Base-by-base conservation (phyloP, 2,888 invertebrate species). In the Carterocephalus palaemon region DNA sequence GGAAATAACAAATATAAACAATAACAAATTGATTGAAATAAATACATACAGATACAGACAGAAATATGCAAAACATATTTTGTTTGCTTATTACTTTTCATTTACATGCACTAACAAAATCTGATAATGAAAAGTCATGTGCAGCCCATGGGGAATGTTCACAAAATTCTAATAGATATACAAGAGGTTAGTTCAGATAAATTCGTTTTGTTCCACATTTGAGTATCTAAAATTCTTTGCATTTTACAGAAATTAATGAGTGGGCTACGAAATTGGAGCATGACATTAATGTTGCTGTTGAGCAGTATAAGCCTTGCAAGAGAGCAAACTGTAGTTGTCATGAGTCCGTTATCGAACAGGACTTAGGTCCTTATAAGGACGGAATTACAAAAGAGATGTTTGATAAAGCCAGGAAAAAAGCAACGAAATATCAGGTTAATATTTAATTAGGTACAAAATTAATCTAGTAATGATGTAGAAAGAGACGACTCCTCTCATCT, bases 321-420 rank as follows among this genome's bases (percentile, higher is more conserved):
- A 67, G 60, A 13, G 68, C 56, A 31, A 90, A 90, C 53, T 93
- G 93, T 67, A 87, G 82, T 36, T 94, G 94, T 63, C 89, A 91
- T 64, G 70, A 73, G 42, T 68, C 85, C 57, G 90, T 92, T 3
- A 91, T 96, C 42, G 72, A 88, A 6, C 75, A 88, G 15, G 95
- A 97, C 72, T 83, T 97, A 41, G 75, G 75, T 39, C 87, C 90
- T 3, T 97, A 93, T 74, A 78, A 87, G 54, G 78, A 88, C 58
- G 96, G 96, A 28, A 94, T 97, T 47, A 90, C 88, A 0, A 85
- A 89, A 57, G 83, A 91, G 52, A 81, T 90, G 67, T 89, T 96
- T 53, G 80, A 90, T 26, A 68, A 73, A 31, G 90, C 93, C 22
- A 78, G 66, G 34, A 56, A 74, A 4, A 83, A 73, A 67, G 79